phyloP scores from a whole-genome alignment of 2,888 invertebrate genomes.

The Plagodis dolabraria region DNA sequence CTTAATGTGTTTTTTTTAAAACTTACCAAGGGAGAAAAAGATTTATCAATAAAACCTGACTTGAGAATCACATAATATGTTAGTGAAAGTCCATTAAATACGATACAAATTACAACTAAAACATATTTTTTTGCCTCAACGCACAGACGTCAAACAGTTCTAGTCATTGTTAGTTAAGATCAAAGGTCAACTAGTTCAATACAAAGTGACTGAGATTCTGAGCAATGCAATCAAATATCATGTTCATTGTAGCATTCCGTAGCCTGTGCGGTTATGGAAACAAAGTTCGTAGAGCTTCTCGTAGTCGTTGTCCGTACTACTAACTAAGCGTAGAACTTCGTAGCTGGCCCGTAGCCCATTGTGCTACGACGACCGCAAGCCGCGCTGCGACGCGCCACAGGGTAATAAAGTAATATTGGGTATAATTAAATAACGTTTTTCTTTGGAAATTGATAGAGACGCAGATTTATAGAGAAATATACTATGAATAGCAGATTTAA shows the following conservation, averaged over 20 bases:
- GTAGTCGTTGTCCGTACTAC: conserved; percentile 30
- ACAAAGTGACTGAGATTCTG: not conserved
- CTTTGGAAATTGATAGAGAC: no score
- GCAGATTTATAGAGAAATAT: no score
- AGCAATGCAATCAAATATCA: conserved; percentile 1
- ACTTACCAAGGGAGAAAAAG: no score
- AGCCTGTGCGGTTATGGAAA: conserved; percentile 13
- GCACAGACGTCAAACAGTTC: not conserved
- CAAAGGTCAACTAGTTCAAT: no score
- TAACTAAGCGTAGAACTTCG: conserved; percentile 31
- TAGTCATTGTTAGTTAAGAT: no score
- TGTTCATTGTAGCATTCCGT: conserved; percentile 8
- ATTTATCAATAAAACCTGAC: no score
- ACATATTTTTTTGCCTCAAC: no score
- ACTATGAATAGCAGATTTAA: no score
- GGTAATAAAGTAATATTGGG: conserved; percentile 1
- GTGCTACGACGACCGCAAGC: conserved; percentile 16
- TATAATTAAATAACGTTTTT: not conserved
- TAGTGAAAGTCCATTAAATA: no score
- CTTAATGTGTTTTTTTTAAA: no score
- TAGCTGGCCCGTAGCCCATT: conserved; percentile 24
- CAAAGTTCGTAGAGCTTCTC: conserved; percentile 30
- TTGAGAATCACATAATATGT: no score
- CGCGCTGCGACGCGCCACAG: conserved; percentile 3
- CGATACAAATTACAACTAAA: no score